Percentiles rank a stretch among this genome's conserved stretches.
These are phyloP conservation scores for Drosophila ficusphila DNA, from an alignment of 1,140 invertebrate species.

Conservation along the genomic window DNA sequence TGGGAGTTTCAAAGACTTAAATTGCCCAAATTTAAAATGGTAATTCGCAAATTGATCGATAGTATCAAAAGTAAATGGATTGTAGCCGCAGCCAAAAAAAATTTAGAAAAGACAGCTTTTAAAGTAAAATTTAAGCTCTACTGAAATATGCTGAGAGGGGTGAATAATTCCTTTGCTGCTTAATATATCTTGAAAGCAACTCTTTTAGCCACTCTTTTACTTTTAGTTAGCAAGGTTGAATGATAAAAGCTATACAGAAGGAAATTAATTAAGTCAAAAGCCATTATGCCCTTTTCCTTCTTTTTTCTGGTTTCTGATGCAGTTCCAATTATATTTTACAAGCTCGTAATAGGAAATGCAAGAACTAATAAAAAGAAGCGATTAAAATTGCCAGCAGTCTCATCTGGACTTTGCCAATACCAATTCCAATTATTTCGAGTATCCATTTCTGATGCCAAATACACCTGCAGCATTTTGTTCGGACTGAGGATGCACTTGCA, in stretches of 20 bases:
- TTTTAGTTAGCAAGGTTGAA: background rate
- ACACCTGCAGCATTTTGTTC: background rate
- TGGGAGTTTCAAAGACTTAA: background rate
- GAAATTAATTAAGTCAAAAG: slow-evolving; percentile 41
- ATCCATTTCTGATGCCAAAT: background rate
- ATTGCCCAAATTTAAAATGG: background rate
- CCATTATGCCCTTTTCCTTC: slow-evolving; percentile 2
- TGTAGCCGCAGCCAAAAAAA: too few relatives aligned
- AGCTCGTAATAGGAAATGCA: background rate
- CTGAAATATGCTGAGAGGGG: too few relatives aligned
- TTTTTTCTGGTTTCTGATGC: slow-evolving; percentile 6
- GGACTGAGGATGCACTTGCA: background rate
- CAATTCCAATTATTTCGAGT: slow-evolving; percentile 27
- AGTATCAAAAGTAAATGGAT: too few relatives aligned
- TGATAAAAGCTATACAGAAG: background rate
- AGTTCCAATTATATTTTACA: slow-evolving; percentile 7
- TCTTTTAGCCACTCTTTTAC: background rate
- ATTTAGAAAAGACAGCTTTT: too few relatives aligned
- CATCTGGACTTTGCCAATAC: background rate
- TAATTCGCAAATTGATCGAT: background rate
- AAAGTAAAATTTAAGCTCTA: too few relatives aligned
- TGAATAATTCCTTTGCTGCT: too few relatives aligned
- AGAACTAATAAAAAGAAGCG: background rate
- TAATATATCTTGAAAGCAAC: background rate
- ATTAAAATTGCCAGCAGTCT: background rate